These are phyloP conservation scores for Heliothis peltigera DNA, from an alignment of 2,888 invertebrate species.

Conservation along the genomic window DNA sequence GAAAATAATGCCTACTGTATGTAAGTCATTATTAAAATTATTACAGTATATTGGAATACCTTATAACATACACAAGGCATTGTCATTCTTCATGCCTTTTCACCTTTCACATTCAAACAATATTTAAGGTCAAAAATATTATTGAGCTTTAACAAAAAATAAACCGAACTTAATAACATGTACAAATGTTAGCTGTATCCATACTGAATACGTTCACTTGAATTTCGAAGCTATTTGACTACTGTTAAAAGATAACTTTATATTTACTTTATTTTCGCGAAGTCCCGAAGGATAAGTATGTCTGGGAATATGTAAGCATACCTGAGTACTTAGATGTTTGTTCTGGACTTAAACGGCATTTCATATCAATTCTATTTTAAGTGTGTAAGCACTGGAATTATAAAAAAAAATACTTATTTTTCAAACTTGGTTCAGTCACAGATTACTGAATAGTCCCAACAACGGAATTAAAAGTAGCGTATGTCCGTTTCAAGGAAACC, in stretches of 20 bases:
- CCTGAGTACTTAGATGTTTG: neutral
- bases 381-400: neutral
- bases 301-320: constrained; percentile 22
- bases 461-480: too few relatives aligned
- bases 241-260: constrained; percentile 24
- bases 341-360: neutral
- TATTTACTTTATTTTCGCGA: constrained; percentile 22
- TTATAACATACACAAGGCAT: too few relatives aligned
- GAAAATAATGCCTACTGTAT: too few relatives aligned
- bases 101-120: neutral
- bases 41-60: too few relatives aligned
- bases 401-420: too few relatives aligned
- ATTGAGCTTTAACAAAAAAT: neutral
- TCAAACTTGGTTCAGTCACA: too few relatives aligned
- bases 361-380: constrained; percentile 6
- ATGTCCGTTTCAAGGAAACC: too few relatives aligned
- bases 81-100: too few relatives aligned
- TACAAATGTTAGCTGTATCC: constrained; percentile 18
- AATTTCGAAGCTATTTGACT: constrained; percentile 41
- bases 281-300: constrained; percentile 20
- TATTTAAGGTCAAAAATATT: neutral
- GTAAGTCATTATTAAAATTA: too few relatives aligned
- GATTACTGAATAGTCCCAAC: too few relatives aligned
- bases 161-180: constrained; percentile 25
- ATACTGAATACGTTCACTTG: constrained; percentile 11